These are phyloP conservation scores for Aphidoletes aphidimyza DNA, from an alignment of 2,888 invertebrate species.

Conservation along the genomic window DNA sequence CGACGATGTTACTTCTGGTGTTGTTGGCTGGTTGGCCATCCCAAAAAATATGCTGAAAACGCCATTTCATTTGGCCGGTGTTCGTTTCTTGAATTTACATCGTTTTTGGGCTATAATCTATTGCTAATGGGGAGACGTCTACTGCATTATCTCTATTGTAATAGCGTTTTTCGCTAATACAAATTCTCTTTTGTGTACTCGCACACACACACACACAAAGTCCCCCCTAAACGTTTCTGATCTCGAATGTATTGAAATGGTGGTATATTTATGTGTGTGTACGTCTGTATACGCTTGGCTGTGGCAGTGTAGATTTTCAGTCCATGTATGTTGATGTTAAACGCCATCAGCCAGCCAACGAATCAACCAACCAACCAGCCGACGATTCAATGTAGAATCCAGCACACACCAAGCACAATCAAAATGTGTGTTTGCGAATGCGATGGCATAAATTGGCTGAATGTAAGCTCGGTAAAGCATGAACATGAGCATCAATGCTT, in stretches of 20 bases:
- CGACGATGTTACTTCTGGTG: not conserved
- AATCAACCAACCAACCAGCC: no score
- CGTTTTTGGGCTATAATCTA: slow-evolving; percentile 48
- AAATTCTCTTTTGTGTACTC: no score
- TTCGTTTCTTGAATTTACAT: slow-evolving; percentile 20
- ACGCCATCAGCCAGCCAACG: not conserved
- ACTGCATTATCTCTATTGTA: slow-evolving; percentile 46
- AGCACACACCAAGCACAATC: not conserved
- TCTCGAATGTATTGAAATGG: not conserved
- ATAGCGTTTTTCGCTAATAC: slow-evolving; percentile 24
- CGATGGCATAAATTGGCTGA: slow-evolving; percentile 46
- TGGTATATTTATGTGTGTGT: not conserved
- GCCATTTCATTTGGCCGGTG: slow-evolving; percentile 33
- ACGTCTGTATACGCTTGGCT: not conserved
- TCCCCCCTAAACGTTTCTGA: not conserved
- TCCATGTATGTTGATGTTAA: not conserved
- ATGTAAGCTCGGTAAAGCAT: slow-evolving; percentile 29
- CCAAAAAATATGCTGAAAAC: slow-evolving; percentile 47
- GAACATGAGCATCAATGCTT: slow-evolving; percentile 44
- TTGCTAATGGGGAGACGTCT: slow-evolving; percentile 49
- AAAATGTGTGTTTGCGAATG: slow-evolving; percentile 20
- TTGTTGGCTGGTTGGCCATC: no score
- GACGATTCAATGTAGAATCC: not conserved
- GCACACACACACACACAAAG: not conserved
- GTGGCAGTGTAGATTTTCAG: not conserved